A percentile compares a stretch with the other conserved stretches of the same genome.
phyloP scores from a whole-genome alignment of 2,797 vertebrate genomes.

The Rhabdomys pumilio region DNA sequence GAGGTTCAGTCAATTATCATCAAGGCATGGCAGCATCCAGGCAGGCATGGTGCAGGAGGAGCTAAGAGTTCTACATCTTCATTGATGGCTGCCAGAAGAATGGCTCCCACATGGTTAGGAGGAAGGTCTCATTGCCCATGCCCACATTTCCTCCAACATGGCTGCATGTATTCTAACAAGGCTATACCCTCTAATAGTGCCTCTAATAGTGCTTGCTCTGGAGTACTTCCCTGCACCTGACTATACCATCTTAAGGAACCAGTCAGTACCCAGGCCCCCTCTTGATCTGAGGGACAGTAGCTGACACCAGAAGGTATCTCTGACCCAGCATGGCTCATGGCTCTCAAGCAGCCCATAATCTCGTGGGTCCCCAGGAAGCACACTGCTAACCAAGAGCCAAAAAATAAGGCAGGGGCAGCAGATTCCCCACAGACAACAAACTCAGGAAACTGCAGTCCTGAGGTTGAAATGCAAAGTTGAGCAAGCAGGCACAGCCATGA shows the following conservation, averaged over 20 bases:
- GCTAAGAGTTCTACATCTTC: neutral
- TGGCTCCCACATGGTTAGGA: neutral
- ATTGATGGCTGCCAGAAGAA: neutral
- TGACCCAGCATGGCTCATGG: neutral
- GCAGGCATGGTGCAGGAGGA: too few relatives aligned
- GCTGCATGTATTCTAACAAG: neutral
- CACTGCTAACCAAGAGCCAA: slow-evolving; percentile 17
- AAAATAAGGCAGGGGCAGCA: neutral
- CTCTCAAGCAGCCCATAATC: neutral
- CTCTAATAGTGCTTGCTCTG: neutral
- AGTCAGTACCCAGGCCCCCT: neutral
- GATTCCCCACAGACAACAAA: slow-evolving; percentile 5
- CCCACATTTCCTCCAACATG: neutral
- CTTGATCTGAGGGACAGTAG: neutral
- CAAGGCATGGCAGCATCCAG: too few relatives aligned
- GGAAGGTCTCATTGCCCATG: neutral
- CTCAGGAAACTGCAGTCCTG: neutral
- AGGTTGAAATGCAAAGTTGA: neutral
- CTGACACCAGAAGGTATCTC: neutral
- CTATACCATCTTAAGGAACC: neutral
- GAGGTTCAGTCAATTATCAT: too few relatives aligned
- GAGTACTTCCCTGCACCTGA: neutral
- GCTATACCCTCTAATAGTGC: neutral
- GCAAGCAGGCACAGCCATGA: neutral
- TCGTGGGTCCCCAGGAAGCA: neutral